These are phyloP conservation scores for Erebia epiphron DNA, from an alignment of 2,888 invertebrate genomes.

Conservation along the genomic window DNA sequence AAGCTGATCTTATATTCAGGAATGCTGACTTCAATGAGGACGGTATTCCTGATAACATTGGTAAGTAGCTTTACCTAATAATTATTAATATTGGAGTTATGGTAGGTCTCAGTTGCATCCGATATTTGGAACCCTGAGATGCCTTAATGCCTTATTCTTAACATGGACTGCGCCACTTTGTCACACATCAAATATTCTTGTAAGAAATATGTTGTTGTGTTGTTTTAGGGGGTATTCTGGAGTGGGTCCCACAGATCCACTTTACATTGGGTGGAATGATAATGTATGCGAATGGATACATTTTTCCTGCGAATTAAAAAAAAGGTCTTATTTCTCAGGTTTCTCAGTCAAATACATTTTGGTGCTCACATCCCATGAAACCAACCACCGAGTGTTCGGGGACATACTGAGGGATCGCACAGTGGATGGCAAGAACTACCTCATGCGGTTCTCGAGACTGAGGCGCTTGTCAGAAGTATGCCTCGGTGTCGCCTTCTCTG, in stretches of 20 bases:
- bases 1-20: conserved; percentile 80
- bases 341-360: conserved; percentile 78
- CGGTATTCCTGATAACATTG: conserved; percentile 79
- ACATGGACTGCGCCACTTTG: too few relatives aligned
- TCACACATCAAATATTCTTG: too few relatives aligned
- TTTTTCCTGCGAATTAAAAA: background rate
- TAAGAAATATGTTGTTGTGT: too few relatives aligned
- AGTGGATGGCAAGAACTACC: conserved; percentile 67
- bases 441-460: conserved; percentile 70
- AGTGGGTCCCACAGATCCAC: too few relatives aligned
- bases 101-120: too few relatives aligned
- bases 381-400: conserved; percentile 69
- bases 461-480: conserved; percentile 76
- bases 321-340: conserved; percentile 51
- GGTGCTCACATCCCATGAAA: conserved; percentile 68
- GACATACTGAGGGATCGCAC: conserved; percentile 50
- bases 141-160: too few relatives aligned
- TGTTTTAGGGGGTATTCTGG: too few relatives aligned
- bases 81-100: too few relatives aligned
- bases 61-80: conserved; percentile 50
- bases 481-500: conserved; percentile 79
- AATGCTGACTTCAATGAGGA: conserved; percentile 81
- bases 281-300: too few relatives aligned
- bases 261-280: too few relatives aligned
- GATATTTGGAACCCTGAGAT: too few relatives aligned